These are phyloP conservation scores for Musca domestica DNA, from an alignment of 1,140 invertebrate species.

Conservation along the genomic window DNA sequence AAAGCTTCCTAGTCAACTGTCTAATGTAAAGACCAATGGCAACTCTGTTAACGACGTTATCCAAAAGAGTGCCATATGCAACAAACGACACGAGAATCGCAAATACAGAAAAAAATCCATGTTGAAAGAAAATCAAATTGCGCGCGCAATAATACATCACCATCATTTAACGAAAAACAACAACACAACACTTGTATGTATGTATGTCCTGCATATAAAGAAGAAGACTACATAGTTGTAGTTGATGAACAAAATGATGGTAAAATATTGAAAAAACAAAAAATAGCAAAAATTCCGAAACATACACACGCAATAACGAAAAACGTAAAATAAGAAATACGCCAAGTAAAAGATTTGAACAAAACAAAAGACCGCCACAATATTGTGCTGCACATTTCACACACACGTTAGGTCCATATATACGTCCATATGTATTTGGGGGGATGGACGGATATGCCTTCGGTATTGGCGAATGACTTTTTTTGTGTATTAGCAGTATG, in stretches of 20 bases:
- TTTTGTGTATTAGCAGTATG: not conserved
- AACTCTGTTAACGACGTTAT: too few relatives aligned
- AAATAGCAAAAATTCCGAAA: not conserved
- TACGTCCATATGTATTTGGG: too few relatives aligned
- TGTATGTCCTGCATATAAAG: too few relatives aligned
- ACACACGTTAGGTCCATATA: too few relatives aligned
- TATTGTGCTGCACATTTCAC: not conserved
- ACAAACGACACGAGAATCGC: too few relatives aligned
- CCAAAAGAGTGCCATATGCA: too few relatives aligned
- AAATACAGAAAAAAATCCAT: not conserved
- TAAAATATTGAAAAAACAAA: too few relatives aligned
- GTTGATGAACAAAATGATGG: too few relatives aligned
- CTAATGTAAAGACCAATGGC: too few relatives aligned
- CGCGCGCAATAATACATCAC: slow-evolving; percentile 13
- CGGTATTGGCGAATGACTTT: not conserved
- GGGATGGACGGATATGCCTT: too few relatives aligned
- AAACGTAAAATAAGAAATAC: not conserved
- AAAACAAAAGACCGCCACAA: slow-evolving; percentile 18
- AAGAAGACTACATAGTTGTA: too few relatives aligned
- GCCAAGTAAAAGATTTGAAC: not conserved
- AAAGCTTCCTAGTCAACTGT: too few relatives aligned
- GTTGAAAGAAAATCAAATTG: not conserved
- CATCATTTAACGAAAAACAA: not conserved
- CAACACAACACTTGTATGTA: not conserved
- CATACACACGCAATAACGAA: not conserved